Conservation (phyloP, 2,888 invertebrate species). For the Platerodrilus igneus region DNA sequence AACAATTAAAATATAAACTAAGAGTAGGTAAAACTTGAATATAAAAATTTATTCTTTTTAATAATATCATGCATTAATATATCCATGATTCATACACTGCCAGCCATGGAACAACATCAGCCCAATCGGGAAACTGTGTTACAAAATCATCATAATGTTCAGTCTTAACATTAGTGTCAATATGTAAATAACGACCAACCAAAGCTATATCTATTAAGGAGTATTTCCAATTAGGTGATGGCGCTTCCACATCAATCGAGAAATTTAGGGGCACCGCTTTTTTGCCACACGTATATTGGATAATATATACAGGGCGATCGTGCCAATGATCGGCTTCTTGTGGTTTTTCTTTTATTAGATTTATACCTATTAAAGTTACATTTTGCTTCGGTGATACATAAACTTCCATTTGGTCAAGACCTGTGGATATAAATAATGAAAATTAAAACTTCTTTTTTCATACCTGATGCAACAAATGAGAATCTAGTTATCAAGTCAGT, state of each 20-base stretch:
- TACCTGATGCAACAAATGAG: conserved; percentile 51
- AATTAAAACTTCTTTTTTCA: background rate
- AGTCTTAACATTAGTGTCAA: background rate
- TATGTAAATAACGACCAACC: background rate
- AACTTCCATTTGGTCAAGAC: conserved; percentile 61
- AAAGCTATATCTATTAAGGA: background rate
- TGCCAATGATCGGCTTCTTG: conserved; percentile 28
- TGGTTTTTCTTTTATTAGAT: conserved; percentile 45
- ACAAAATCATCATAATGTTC: background rate
- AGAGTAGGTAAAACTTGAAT: too few relatives aligned
- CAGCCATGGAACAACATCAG: background rate
- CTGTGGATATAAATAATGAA: conserved; percentile 47
- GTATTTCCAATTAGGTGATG: conserved; percentile 14
- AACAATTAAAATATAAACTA: too few relatives aligned
- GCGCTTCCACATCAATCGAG: conserved; percentile 36
- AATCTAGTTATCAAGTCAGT: conserved; percentile 45
- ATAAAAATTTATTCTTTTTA: too few relatives aligned
- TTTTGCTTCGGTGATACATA: conserved; percentile 56
- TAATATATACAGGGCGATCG: conserved; percentile 35
- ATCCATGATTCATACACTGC: conserved; percentile 2
- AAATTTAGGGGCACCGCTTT: conserved; percentile 34
- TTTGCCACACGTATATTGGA: conserved; percentile 37
- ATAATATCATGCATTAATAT: too few relatives aligned
- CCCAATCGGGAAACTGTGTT: conserved; percentile 1
- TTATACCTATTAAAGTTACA: conserved; percentile 53